Base-by-base conservation (phyloP, 2,797 vertebrate genomes). In the Tiaroga cobitis region DNA sequence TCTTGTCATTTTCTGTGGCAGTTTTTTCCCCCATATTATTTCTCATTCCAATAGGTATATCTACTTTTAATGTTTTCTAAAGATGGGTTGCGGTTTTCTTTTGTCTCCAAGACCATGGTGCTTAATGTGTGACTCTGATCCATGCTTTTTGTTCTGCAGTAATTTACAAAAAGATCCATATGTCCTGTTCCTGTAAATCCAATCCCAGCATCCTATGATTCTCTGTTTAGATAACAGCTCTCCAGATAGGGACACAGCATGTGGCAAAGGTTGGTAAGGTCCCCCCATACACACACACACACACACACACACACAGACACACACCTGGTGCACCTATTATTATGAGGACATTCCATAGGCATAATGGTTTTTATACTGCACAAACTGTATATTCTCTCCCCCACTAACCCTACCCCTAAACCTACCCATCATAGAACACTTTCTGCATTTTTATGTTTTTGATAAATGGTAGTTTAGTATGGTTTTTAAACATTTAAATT, bases 181-280 rank as follows among this genome's bases (percentile, higher is more conserved):
- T 89, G 90, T 87, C 78, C 89, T 59, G 4, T 84, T 72, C 88
- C 77, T 90, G 90, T 90, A 87, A 65, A 89, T 80, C 81, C 65
- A 68, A 83, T 80, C 83, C 70, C 87, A 89, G 82, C 89, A 85
- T 85, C 89, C 80, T 89, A 85, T 87, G 86, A 88, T 56, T 84
- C 63, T 26, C 76, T 21, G 74, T 87, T 86, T 89, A 85, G 74
- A 93, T 91, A 81, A 68, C 87, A 87, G 88, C 74, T 29, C 86
- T 94, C 92, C 94, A 95, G 94, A 95, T 95, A 95, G 94, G 90
- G 90, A 87, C 92, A 84, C 94, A 94, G 94, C 93, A 90, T 93
- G 94, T 87, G 92, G 92, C 92, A 92, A 93, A 94, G 93, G 94
- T 95, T 94, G 94, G 93, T 92, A 92, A 91, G 94, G 88, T 84